phyloP scores from a whole-genome alignment of 2,113 vertebrate species.

The Scomber japonicus region DNA sequence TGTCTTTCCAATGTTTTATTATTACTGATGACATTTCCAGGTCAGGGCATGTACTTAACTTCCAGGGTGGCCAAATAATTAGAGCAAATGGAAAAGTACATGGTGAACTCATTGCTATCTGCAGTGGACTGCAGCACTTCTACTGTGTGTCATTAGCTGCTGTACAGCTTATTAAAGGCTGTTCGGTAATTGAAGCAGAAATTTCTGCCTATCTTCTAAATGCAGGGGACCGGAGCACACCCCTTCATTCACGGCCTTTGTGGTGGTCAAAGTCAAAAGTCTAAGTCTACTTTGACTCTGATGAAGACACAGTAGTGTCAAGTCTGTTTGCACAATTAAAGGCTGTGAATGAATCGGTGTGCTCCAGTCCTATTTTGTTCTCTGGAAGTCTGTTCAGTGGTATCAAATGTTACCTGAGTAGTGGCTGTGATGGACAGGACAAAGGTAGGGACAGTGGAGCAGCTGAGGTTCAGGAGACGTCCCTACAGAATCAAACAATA shows the following conservation, averaged over 20 bases:
- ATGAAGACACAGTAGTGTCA: too few relatives aligned
- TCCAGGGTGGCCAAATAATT: slow-evolving; percentile 8
- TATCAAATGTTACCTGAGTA: slow-evolving; percentile 89
- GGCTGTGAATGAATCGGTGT: too few relatives aligned
- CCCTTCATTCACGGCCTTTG: too few relatives aligned
- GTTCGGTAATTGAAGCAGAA: too few relatives aligned
- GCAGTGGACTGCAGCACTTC: not conserved
- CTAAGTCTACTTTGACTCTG: too few relatives aligned
- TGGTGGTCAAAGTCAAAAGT: too few relatives aligned
- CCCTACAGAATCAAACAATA: slow-evolving; percentile 83
- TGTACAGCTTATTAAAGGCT: not conserved
- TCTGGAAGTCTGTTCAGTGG: too few relatives aligned
- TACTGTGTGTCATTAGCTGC: not conserved
- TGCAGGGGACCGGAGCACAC: too few relatives aligned
- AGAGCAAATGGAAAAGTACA: slow-evolving; percentile 6
- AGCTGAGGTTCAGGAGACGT: slow-evolving; percentile 97
- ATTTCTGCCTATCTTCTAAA: too few relatives aligned
- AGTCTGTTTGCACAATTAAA: too few relatives aligned
- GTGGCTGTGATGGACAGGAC: slow-evolving; percentile 99
- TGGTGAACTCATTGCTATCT: not conserved
- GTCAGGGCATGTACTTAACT: slow-evolving; percentile 15
- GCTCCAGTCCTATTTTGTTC: too few relatives aligned
- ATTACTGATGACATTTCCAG: slow-evolving; percentile 23
- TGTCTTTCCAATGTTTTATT: not conserved
- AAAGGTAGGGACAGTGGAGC: slow-evolving; percentile 97